Base-by-base conservation (phyloP, 2,113 vertebrate species). In the Cairina moschata region DNA sequence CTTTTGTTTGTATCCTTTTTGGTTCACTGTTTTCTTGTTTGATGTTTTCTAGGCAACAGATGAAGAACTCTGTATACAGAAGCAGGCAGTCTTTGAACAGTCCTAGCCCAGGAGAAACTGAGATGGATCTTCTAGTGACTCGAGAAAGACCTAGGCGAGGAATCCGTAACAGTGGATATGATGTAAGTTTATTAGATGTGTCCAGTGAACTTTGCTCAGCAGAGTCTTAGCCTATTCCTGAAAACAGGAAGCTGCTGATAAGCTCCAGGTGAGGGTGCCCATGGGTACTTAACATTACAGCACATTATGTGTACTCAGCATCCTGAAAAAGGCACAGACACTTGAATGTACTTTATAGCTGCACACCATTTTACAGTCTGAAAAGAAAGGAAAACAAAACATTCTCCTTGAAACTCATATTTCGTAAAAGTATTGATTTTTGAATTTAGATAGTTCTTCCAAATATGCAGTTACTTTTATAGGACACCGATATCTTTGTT, bases 41-140 rank as follows among this genome's bases (percentile, higher is more conserved):
- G 28, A 7, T 93, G 60, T 94, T 89, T 91, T 97, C 74, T 96
- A 99, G 99, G 95, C 99, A 99, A 93, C 99, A 99, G 34, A 92
- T 98, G 91, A 99, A 99, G 96, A 99, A 96, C 96, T 98, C 98
- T 0, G 98, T 99, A 69, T 99, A 99, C 97, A 98, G 99, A 94
- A 99, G 99, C 98, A 98, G 99, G 80, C 99, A 99, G 97, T 99
- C 99, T 92, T 98, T 99, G 95, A 99, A 99, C 96, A 99, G 99
- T 80, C 99, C 99, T 32, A 99, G 99, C 90, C 99, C 99, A 8
- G 99, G 99, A 84, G 99, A 99, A 94, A 99, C 99, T 0, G 99
- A 99, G 97, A 99, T 99, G 99, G 99, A 99, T 98, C 98, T 99
- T 86, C 98, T 99, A 63, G 99, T 99, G 91, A 99, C 99, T 91